Evolutionary conservation across 1,140 invertebrate genomes (phyloP).

Genomic region (Nasonia vitripennis): DNA sequence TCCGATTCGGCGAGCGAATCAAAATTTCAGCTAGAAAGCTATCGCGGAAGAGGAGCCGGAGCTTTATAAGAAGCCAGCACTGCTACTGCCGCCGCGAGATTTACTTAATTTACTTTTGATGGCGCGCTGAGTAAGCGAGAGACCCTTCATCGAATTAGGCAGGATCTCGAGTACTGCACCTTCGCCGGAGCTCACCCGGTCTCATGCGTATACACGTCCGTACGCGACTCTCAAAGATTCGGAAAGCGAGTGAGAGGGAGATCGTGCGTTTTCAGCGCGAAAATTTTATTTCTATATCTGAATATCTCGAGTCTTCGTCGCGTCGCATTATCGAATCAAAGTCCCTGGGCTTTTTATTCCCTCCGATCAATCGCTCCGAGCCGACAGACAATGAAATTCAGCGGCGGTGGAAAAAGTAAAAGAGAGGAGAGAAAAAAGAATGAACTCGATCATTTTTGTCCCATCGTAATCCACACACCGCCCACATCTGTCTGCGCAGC

Average conservation of each 20-base stretch:
- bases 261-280: neutral
- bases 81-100: neutral
- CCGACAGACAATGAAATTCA: neutral
- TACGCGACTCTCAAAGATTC: neutral
- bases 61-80: neutral
- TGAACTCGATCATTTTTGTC: conserved; percentile 4
- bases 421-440: neutral
- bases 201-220: neutral
- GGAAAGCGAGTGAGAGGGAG: neutral
- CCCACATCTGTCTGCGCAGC: conserved; percentile 2
- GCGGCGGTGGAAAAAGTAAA: neutral
- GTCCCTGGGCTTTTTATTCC: neutral
- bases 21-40: conserved; percentile 19
- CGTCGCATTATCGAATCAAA: neutral
- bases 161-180: neutral
- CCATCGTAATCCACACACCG: neutral
- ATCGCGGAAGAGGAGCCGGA: neutral
- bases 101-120: conserved; percentile 44
- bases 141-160: conserved; percentile 35
- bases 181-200: neutral
- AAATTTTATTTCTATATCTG: neutral
- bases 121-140: conserved; percentile 15
- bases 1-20: conserved; percentile 31
- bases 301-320: neutral
- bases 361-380: neutral